Evolutionary conservation across 1,140 invertebrate genomes (phyloP), one percentile per base, ranked within the genome.

Genomic region (Lucilia cuprina): DNA sequence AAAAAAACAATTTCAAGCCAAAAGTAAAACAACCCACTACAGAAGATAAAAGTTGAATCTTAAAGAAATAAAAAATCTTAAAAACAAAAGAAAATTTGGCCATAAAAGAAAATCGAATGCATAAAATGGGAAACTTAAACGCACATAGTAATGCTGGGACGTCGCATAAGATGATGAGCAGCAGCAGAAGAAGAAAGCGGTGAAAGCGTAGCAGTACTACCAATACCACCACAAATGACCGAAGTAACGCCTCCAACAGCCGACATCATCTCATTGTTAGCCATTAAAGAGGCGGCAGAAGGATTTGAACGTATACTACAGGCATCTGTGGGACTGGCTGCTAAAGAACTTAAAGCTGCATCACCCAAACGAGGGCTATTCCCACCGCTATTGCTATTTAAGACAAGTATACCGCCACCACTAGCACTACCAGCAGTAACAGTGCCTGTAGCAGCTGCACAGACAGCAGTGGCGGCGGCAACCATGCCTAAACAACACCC

Each of bases 121-220:
- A 21, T 65, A 21, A 25, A 80, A 80, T 80, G 41, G 47, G 25
- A 30, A 80, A 80, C 34, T 47, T 82, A 74, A 78, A 91, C 90
- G 87, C 89, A 91, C 90, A 91, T 90, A 83, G 88, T 91, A 86
- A 90, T 86, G 87, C 89, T 91, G 80, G 90, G 90, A 82, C 90
- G 88, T 65, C 90, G 87, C 84, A 91, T 89, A 21, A 88, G 88
- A 84, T 90, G 89, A n/a, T 89, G 89, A 47, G 90, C 89, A 84
- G 90, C 89, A 85, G 77, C 77, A 14, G 77, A 80, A 49, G 77
- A 80, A 49, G 77, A 80, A 47, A 91, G 86, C 74, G 90, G 90
- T 25, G 90, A 91, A 9, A 91, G 85, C 13, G 90, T 89, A 47
- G 89, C 87, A 30, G 89, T 85, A 19, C 34, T 49, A 77, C 84